Base-by-base conservation (phyloP, 1,140 invertebrate genomes). In the Pteromalus puparum region DNA sequence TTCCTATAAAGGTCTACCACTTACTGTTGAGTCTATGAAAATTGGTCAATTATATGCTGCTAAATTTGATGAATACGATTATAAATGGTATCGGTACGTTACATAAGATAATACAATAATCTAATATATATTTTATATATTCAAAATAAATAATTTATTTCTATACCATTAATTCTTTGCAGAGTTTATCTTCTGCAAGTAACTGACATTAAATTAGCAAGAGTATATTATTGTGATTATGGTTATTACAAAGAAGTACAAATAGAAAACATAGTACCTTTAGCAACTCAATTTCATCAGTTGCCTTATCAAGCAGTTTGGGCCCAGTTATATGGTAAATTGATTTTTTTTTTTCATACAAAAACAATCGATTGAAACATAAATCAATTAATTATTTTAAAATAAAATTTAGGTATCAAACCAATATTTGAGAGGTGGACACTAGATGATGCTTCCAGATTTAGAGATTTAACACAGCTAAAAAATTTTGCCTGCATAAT, bases 241-340 rank as follows among this genome's bases (percentile, higher is more conserved):
- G 79, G 79, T 1, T 26, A 26, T 26, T 28, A 72, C 28, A 73
- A 28, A 53, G 48, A 13, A 38, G 42, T 81, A n/a, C 10, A 5
- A 13, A 73, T 73, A 18, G 24, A 73, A 18, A 81, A 81, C 9
- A 5, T 81, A 12, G 26, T 73, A 30, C 67, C 68, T 72, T 34
- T 81, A 21, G 28, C 30, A 18, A 15, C 0, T 15, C 67, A 61
- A 30, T 81, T 70, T 81, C 34, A n/a, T 28, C 13, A 48, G 21
- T 9, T 81, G 12, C 79, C 79, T 28, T 72, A 72, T 46, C 79
- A 81, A 53, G 79, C 79, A 30, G 18, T 81, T 73, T 81, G 79
- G 79, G 67, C 67, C 10, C 24, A 81, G n/a, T 81, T 81, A 73
- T 24, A 81, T 73, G 79, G 79, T 81, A 73, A 81, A 42, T 12